These are phyloP conservation scores for Pimephales promelas DNA, from an alignment of 2,113 vertebrate genomes.

Conservation along the genomic window DNA sequence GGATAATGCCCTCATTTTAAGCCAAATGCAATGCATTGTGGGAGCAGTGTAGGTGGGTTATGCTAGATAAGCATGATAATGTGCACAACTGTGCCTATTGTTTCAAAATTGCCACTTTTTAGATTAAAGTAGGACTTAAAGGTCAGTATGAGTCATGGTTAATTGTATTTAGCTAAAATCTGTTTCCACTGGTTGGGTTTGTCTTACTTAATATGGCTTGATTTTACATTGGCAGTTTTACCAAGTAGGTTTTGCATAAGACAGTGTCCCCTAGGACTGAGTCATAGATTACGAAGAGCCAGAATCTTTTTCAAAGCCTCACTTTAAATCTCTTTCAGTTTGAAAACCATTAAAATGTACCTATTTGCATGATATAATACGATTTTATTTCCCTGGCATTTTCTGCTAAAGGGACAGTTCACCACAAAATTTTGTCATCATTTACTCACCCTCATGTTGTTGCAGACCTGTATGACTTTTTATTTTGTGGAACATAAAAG, in stretches of 20 bases:
- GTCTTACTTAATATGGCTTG: not conserved
- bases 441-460: not conserved
- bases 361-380: not conserved
- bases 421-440: not conserved
- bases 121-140: not conserved
- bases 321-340: not conserved
- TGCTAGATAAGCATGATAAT: not conserved
- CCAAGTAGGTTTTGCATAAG: not conserved
- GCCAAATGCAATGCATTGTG: slow-evolving; percentile 30
- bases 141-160: not conserved
- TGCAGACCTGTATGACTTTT: not conserved
- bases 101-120: not conserved
- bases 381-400: not conserved
- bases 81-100: slow-evolving; percentile 23
- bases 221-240: slow-evolving; percentile 25
- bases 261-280: slow-evolving; percentile 33
- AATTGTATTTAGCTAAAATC: slow-evolving; percentile 15
- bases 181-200: not conserved
- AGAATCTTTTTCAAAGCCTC: not conserved
- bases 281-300: slow-evolving; percentile 15
- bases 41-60: not conserved
- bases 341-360: not conserved
- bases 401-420: not conserved
- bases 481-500: not conserved
- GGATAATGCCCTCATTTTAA: slow-evolving; percentile 4